Evolutionary conservation across 2,113 vertebrate species (phyloP).

Genomic region (Montifringilla adamsi): DNA sequence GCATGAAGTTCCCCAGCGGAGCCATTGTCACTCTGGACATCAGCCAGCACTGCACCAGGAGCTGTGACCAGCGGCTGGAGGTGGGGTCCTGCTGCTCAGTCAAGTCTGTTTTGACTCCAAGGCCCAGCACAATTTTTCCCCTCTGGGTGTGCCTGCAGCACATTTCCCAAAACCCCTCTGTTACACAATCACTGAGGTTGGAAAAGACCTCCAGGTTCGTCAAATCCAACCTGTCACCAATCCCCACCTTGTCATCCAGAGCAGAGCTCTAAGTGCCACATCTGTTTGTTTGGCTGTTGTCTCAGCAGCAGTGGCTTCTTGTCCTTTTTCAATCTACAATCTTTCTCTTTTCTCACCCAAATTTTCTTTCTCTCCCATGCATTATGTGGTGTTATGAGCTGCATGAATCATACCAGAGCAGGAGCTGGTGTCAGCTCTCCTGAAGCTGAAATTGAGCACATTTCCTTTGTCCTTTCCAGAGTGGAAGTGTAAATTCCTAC

Average conservation of each 20-base stretch:
- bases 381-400: background rate
- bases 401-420: background rate
- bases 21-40: background rate
- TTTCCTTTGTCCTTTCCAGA: background rate
- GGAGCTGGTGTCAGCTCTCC: background rate
- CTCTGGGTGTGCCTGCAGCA: background rate
- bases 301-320: background rate
- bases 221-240: background rate
- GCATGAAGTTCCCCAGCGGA: background rate
- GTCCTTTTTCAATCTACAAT: background rate
- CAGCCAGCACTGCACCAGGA: constrained; percentile 53
- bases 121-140: background rate
- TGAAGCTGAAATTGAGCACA: background rate
- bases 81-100: background rate
- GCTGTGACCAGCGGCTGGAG: constrained; percentile 48
- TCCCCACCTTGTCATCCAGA: background rate
- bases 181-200: background rate
- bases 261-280: background rate
- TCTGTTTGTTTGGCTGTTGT: background rate
- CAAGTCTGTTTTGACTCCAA: background rate
- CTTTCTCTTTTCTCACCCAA: background rate
- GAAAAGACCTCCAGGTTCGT: background rate
- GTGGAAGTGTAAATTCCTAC: background rate
- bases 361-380: background rate
- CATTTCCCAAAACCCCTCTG: background rate